Conservation (phyloP, 35 echinoderm and acorn worm species). For the Ptychodera flava region DNA sequence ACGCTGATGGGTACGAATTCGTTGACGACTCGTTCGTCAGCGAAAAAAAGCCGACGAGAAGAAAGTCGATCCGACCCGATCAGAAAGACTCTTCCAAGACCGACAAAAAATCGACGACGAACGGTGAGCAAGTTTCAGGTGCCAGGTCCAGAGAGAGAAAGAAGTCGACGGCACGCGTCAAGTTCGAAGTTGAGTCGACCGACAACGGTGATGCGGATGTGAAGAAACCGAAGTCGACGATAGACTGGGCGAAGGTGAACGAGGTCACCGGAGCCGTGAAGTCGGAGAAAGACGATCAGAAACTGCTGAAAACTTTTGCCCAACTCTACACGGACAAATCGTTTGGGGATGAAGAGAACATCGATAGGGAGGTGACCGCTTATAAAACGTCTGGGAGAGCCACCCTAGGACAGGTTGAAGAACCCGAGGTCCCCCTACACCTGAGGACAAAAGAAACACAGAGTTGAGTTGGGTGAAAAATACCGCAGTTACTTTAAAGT, state of each 20-base stretch:
- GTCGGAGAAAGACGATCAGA: neutral
- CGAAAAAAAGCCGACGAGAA: neutral
- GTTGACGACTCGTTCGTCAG: neutral
- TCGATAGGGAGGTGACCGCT: neutral
- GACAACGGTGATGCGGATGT: neutral
- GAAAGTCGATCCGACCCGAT: neutral
- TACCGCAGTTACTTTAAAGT: no score
- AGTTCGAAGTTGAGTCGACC: neutral
- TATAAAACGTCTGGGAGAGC: neutral
- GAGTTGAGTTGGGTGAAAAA: no score
- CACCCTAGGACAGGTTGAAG: neutral
- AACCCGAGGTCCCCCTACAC: neutral
- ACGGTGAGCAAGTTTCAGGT: neutral
- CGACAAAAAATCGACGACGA: no score
- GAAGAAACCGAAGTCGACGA: neutral
- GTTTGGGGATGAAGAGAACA: neutral
- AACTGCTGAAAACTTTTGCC: neutral
- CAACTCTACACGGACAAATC: neutral
- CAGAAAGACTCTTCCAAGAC: neutral
- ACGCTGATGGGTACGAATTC: neutral
- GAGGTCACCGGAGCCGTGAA: neutral
- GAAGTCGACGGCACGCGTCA: neutral
- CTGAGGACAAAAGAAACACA: neutral
- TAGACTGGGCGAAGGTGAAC: neutral
- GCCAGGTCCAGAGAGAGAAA: neutral